phyloP scores from a whole-genome alignment of 2,113 vertebrate species.

The Bujurquina vittata region DNA sequence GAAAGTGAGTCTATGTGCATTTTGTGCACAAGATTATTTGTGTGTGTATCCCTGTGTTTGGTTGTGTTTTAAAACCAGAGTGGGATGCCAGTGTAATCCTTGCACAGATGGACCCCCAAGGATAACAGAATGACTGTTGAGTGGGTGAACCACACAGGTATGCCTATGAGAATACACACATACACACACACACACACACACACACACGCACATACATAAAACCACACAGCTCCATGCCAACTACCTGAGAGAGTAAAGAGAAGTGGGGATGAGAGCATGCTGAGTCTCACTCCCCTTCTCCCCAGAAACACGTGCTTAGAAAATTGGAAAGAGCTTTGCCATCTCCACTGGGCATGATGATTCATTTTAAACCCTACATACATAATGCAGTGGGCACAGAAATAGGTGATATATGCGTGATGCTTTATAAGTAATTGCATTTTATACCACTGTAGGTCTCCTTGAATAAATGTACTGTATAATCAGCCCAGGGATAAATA shows the following conservation, averaged over 20 bases:
- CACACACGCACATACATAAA: not conserved
- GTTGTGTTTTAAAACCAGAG: slow-evolving; percentile 66
- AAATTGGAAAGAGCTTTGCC: slow-evolving; percentile 62
- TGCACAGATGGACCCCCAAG: slow-evolving; percentile 65
- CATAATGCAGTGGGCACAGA: slow-evolving; percentile 14
- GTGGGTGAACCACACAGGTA: slow-evolving; percentile 59
- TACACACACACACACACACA: slow-evolving; percentile 13
- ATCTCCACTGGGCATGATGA: slow-evolving; percentile 42
- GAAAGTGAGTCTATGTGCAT: slow-evolving; percentile 26
- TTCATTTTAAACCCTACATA: slow-evolving; percentile 40
- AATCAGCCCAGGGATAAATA: slow-evolving; percentile 5
- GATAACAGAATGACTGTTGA: slow-evolving; percentile 69
- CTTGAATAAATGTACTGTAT: slow-evolving; percentile 13
- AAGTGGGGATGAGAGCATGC: slow-evolving; percentile 57
- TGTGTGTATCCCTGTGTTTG: slow-evolving; percentile 34
- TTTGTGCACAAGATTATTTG: not conserved
- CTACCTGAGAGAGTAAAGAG: slow-evolving; percentile 61
- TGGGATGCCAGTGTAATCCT: slow-evolving; percentile 76
- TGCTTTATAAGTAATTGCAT: not conserved
- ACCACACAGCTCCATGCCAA: slow-evolving; percentile 36
- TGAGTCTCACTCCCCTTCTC: slow-evolving; percentile 48
- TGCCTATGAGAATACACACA: slow-evolving; percentile 27
- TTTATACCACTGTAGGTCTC: not conserved
- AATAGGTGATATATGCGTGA: not conserved
- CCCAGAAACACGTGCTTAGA: slow-evolving; percentile 57